These are phyloP conservation scores for Engystomops pustulosus DNA, from an alignment of 2,113 vertebrate species.

Conservation along the genomic window DNA sequence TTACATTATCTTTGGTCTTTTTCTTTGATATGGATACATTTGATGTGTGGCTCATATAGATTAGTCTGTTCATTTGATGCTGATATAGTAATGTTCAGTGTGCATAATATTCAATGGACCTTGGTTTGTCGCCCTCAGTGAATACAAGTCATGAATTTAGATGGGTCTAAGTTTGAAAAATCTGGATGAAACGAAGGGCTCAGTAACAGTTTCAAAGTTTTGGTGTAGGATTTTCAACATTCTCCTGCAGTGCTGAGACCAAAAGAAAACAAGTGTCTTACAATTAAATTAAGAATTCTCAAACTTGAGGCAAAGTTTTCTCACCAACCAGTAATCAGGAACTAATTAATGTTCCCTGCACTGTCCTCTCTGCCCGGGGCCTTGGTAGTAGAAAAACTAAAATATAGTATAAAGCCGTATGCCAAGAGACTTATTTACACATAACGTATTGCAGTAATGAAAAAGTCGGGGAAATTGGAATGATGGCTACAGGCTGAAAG, in stretches of 20 bases:
- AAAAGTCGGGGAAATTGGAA: conserved; percentile 41
- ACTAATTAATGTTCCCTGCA: conserved; percentile 32
- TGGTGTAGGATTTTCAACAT: background rate
- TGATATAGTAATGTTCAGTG: too few relatives aligned
- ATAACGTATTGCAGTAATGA: conserved; percentile 1
- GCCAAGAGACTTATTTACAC: conserved; percentile 29
- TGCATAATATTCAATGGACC: too few relatives aligned
- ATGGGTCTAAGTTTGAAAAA: too few relatives aligned
- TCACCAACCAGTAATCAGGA: conserved; percentile 24
- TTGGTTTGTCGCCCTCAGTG: too few relatives aligned
- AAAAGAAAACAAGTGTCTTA: conserved; percentile 18
- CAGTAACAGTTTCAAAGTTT: background rate
- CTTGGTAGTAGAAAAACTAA: background rate
- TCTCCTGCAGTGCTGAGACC: background rate
- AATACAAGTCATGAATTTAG: too few relatives aligned
- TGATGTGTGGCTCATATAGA: too few relatives aligned
- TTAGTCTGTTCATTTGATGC: too few relatives aligned
- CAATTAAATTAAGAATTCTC: conserved; percentile 19
- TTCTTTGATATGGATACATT: too few relatives aligned
- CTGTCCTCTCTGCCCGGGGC: conserved; percentile 16
- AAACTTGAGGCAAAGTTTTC: conserved; percentile 30
- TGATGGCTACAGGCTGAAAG: conserved; percentile 4
- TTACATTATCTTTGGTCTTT: too few relatives aligned
- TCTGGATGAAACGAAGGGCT: too few relatives aligned
- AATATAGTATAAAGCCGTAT: background rate